Conservation (phyloP, 2,888 invertebrate genomes). For the Synergus japonicus region DNA sequence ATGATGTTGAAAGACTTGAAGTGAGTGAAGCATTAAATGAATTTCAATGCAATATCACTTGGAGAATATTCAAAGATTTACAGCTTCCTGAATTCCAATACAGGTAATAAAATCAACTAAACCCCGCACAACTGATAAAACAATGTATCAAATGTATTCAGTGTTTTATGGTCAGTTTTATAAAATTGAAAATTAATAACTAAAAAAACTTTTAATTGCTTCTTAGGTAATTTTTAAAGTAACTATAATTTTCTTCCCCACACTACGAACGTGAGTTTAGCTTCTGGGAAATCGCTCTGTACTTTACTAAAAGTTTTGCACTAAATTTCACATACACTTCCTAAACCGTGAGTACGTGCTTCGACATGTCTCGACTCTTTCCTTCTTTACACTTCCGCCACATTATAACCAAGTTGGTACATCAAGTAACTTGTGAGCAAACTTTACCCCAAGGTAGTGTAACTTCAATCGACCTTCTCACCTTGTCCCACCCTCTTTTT, state of each 20-base stretch:
- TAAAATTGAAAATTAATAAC: too few relatives aligned
- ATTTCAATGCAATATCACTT: not conserved
- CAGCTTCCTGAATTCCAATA: not conserved
- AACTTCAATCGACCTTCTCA: not conserved
- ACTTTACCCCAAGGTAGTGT: conserved; percentile 1
- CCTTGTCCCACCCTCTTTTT: not conserved
- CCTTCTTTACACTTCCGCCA: not conserved
- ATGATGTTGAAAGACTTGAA: conserved; percentile 1
- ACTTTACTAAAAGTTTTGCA: not conserved
- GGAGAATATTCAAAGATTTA: not conserved
- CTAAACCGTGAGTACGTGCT: not conserved
- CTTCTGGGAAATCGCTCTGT: not conserved
- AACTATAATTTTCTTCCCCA: too few relatives aligned
- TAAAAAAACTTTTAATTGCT: too few relatives aligned
- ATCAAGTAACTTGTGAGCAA: not conserved
- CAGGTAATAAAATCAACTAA: not conserved
- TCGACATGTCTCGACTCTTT: conserved; percentile 1
- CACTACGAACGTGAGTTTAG: not conserved
- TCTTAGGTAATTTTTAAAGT: not conserved
- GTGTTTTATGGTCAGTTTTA: too few relatives aligned
- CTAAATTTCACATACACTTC: conserved; percentile 29
- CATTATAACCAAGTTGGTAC: conserved; percentile 7
- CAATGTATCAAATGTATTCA: too few relatives aligned
- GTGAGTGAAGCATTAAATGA: not conserved
- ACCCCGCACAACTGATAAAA: too few relatives aligned